Evolutionary conservation across 2,797 vertebrate genomes (phyloP), one percentile per base, ranked within the genome.

Genomic region (Podarcis siculus): DNA sequence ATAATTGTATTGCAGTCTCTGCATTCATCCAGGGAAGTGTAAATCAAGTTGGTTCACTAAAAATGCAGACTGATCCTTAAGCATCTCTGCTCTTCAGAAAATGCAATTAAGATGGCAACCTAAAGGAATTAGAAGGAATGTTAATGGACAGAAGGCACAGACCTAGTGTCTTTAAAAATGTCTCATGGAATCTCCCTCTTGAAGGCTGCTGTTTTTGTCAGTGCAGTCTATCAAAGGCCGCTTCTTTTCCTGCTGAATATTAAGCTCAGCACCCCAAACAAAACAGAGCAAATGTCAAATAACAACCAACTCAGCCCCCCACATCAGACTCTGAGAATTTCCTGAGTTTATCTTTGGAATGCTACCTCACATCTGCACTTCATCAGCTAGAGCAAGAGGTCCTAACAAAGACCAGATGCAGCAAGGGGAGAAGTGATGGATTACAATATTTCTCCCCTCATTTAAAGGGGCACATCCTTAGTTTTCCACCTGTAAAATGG

Each of bases 341-440:
- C 98, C 98, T 87, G 86, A 95, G 95, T 96, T 97, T 95, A 96
- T 49, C 77, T 42, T 71, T 91, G 89, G 78, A 97, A 97, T 97
- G 97, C 97, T 95, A 89, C 87, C 94, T 93, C 96, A 94, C 98
- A 98, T 98, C 98, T 98, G 98, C 90, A 97, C 96, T 94, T 96
- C 97, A 96, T 98, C 96, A 97, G 80, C 58, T 1, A 0, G 49
- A 84, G 73, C 15, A 86, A 49, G 79, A 27, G 73, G 71, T 77
- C 32, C 12, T 79, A 90, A 92, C 2, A 79, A 85, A 90, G 83
- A 66, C 66, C 93, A 94, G 94, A 69, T 2, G 0, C 32, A 45
- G 90, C 21, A 2, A 32, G 13, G 7, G 7, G 79, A 0, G 2
- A 82, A 76, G 75, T 66, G 8, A 72, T 67, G 86, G 77, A 80